phyloP scores from a whole-genome alignment of 1,140 invertebrate genomes.

The Zaprionus kolodkinae region DNA sequence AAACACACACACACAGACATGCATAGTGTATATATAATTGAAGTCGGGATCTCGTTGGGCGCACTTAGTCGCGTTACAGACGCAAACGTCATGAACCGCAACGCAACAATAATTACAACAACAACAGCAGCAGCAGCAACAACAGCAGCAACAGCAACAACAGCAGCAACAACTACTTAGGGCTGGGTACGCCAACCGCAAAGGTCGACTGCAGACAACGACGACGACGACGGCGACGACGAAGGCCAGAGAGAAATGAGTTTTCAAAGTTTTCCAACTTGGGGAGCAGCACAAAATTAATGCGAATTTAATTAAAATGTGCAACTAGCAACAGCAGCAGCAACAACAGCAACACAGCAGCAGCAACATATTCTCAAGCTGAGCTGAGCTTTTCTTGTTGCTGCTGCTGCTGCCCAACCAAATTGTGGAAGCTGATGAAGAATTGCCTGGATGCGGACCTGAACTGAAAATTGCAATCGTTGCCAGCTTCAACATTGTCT shows the following conservation, averaged over 20 bases:
- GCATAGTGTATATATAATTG: conserved; percentile 15
- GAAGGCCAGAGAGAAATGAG: conserved; percentile 69
- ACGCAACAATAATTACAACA: conserved; percentile 83
- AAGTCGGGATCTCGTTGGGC: conserved; percentile 61
- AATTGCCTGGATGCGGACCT: conserved; percentile 39
- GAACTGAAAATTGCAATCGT: conserved; percentile 59
- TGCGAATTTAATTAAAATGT: conserved; percentile 83
- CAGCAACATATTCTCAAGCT: conserved; percentile 66
- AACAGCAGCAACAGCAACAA: conserved; percentile 63
- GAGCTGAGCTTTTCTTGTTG: conserved; percentile 74
- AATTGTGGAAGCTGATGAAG: conserved; percentile 59
- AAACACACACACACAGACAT: conserved; percentile 1
- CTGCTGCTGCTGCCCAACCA: conserved; percentile 62
- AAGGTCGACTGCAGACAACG: conserved; percentile 75
- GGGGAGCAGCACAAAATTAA: conserved; percentile 70
- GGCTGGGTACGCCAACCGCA: conserved; percentile 74
- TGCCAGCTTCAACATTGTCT: conserved; percentile 41
- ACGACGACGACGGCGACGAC: conserved; percentile 40
- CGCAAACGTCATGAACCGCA: conserved; percentile 78
- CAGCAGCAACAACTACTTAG: conserved; percentile 50
- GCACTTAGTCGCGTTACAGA: conserved; percentile 76
- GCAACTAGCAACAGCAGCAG: conserved; percentile 73
- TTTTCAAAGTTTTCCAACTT: conserved; percentile 77
- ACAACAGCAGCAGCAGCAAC: conserved; percentile 46
- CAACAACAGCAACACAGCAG: conserved; percentile 25